Evolutionary conservation across 1,140 invertebrate species (phyloP).

Genomic region (Maniola jurtina): DNA sequence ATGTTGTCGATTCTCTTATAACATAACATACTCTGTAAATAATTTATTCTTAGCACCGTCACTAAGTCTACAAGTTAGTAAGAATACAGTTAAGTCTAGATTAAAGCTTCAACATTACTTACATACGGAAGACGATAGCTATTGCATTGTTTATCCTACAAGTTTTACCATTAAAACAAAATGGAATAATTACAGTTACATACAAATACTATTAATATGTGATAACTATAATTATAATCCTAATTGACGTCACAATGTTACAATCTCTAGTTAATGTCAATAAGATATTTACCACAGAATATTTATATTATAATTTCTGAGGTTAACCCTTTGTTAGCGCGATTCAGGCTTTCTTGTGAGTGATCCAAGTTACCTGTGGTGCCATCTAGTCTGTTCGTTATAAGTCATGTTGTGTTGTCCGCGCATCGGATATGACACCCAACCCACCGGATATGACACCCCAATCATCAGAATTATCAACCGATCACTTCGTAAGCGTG

Average conservation of each 20-base stretch:
- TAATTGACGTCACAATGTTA: constrained; percentile 1
- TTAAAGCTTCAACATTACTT: constrained; percentile 64
- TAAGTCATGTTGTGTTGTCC: no score
- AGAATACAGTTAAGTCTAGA: constrained; percentile 48
- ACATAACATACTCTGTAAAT: constrained; percentile 10
- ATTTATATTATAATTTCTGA: no score
- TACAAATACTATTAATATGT: background rate
- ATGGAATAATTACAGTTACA: background rate
- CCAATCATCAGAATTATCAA: no score
- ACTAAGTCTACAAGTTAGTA: constrained; percentile 43
- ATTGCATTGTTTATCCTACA: constrained; percentile 35
- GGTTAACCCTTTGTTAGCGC: background rate
- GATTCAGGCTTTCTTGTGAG: no score
- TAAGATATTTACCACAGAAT: no score
- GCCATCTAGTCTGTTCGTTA: no score
- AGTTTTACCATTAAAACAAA: background rate
- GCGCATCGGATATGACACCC: no score
- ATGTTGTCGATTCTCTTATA: background rate
- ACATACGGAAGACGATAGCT: constrained; percentile 59
- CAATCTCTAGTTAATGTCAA: background rate
- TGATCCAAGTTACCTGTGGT: no score
- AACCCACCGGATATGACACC: no score
- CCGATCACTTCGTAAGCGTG: no score
- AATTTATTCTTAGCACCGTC: constrained; percentile 48
- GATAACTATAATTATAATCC: no score